Base-by-base conservation (phyloP, 1,140 invertebrate species). In the Hormaphis cornu region DNA sequence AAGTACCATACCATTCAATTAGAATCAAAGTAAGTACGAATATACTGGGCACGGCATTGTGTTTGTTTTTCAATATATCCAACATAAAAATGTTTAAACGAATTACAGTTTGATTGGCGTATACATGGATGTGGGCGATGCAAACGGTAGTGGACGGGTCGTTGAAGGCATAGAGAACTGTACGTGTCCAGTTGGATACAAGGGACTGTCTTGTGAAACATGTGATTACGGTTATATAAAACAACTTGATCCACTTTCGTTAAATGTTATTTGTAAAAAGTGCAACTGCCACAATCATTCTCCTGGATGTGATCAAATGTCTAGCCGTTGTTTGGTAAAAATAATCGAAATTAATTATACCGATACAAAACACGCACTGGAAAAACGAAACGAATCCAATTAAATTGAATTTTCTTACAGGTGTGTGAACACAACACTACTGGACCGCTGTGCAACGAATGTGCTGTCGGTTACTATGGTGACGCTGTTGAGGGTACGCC, bases 1-100 rank as follows among this genome's bases (percentile, higher is more conserved):
- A 91, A 92, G 66, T 98, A 89, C 78, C 93, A 97, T 77, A 91
- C 90, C 0, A 93, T 95, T 76, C 95, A 99, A 80, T 87, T 92
- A 70, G 92, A 96, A 80, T 90, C 88, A 42, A 84, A 81, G 85
- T 86, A 73, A 75, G 78, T 78, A 46, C 48, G n/a, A 30, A 46
- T 10, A 33, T 33, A 71, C 37, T 70, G 35, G 22, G 22, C 52
- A 42, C 44, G 42, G 50, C 52, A 53, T 10, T 35, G 7, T 37
- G n/a, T 56, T 12, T 33, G 10, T 54, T 7, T 22, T 30, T 24
- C 4, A 48, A 59, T 37, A 37, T 35, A 69, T 42, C 18, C n/a
- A n/a, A n/a, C n/a, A n/a, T 30, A 1, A 30, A 48, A 66, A 54
- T 53, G 9, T 18, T 22, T 50, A 7, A 28, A 71, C 33, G 12